A percentile compares a stretch with the other conserved stretches of the same genome.
phyloP scores from a whole-genome alignment of 2,888 invertebrate genomes.

The Drosophila prostipennis region DNA sequence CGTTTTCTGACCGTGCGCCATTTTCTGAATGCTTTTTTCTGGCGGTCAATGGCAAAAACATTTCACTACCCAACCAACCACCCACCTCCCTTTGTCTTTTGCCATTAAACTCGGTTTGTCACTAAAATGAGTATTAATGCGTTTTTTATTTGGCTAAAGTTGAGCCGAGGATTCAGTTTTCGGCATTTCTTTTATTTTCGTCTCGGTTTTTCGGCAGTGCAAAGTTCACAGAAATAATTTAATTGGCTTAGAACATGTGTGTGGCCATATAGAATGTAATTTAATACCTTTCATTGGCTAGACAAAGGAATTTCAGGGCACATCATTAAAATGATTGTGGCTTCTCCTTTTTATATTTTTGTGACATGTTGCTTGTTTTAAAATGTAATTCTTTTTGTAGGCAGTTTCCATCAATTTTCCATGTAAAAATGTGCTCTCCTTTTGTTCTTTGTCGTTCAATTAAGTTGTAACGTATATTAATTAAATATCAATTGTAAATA shows the following conservation, averaged over 20 bases:
- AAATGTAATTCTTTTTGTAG: neutral
- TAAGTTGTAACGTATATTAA: neutral
- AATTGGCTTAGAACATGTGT: constrained; percentile 7
- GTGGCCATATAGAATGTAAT: neutral
- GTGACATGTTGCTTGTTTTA: neutral
- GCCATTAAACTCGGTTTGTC: constrained; percentile 77
- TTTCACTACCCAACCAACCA: constrained; percentile 40
- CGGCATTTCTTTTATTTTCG: constrained; percentile 8
- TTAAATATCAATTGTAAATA: neutral
- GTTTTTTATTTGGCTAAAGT: constrained; percentile 69
- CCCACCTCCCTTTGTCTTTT: constrained; percentile 47
- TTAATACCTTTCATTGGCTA: constrained; percentile 14
- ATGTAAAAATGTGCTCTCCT: neutral
- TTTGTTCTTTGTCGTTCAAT: neutral
- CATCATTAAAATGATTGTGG: neutral
- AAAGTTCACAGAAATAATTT: constrained; percentile 30
- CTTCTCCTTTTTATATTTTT: neutral
- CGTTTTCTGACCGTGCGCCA: constrained; percentile 73
- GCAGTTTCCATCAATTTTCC: neutral
- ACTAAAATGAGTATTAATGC: constrained; percentile 77
- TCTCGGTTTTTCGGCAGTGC: constrained; percentile 26
- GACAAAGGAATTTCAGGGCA: constrained; percentile 3
- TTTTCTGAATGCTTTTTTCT: constrained; percentile 58
- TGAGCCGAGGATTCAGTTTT: constrained; percentile 26
- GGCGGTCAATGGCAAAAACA: constrained; percentile 76